Conservation (phyloP, 2,113 vertebrate species). For the Trematomus loennbergii region DNA sequence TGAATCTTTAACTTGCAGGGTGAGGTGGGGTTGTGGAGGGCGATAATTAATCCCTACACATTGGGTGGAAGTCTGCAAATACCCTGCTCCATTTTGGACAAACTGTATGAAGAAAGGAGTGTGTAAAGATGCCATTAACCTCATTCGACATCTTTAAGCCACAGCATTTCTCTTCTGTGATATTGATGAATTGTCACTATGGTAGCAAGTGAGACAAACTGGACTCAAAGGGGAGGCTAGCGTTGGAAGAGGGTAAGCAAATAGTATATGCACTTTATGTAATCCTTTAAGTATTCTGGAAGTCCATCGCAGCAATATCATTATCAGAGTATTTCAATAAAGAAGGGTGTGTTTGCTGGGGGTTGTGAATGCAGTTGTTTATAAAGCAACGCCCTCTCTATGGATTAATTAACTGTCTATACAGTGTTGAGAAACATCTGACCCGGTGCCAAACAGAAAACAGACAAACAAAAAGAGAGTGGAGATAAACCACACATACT, state of each 20-base stretch:
- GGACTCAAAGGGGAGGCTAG: slow-evolving; percentile 20
- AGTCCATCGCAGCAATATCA: slow-evolving; percentile 3
- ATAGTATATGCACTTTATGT: no score
- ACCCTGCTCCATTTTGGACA: slow-evolving; percentile 64
- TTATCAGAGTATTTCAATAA: neutral
- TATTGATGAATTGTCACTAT: slow-evolving; percentile 73
- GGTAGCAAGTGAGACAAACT: slow-evolving; percentile 38
- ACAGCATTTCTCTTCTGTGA: slow-evolving; percentile 52
- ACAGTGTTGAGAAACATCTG: slow-evolving; percentile 32
- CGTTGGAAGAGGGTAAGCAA: slow-evolving; percentile 35
- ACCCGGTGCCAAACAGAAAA: slow-evolving; percentile 40
- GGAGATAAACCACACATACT: slow-evolving; percentile 52
- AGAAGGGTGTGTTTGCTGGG: neutral
- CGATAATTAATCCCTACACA: slow-evolving; percentile 84
- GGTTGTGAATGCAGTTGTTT: slow-evolving; percentile 14
- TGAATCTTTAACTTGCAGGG: slow-evolving; percentile 79
- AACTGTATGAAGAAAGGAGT: slow-evolving; percentile 68
- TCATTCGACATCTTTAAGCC: slow-evolving; percentile 67
- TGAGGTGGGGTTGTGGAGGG: slow-evolving; percentile 71
- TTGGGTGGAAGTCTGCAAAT: slow-evolving; percentile 77
- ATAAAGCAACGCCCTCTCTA: slow-evolving; percentile 25
- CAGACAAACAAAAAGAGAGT: slow-evolving; percentile 30
- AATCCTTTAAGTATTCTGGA: neutral
- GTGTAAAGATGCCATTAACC: slow-evolving; percentile 81
- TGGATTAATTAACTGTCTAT: slow-evolving; percentile 57